Conservation (phyloP, 2,888 invertebrate genomes). For the Masnerella sp. region DNA sequence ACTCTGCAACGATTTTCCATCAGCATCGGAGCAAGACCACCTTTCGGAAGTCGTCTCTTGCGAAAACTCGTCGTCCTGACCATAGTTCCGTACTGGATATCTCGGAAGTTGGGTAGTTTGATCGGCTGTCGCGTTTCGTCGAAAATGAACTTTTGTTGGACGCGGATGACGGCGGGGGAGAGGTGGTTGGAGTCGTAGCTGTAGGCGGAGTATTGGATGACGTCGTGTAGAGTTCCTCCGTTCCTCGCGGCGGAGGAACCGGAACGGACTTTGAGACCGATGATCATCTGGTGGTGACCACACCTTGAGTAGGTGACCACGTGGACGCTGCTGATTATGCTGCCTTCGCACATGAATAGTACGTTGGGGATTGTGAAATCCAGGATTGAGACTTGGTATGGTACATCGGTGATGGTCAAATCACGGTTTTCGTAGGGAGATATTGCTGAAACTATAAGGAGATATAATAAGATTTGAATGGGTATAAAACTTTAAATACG, state of each 20-base stretch:
- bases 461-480: no score
- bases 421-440: no score
- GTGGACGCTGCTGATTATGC: background rate
- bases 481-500: no score
- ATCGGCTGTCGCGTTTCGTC: background rate
- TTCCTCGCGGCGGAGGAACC: background rate
- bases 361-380: background rate
- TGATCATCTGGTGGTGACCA: constrained; percentile 4
- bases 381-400: constrained; percentile 1
- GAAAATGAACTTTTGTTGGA: background rate
- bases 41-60: no score
- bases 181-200: background rate
- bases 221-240: constrained; percentile 10
- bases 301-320: constrained; percentile 10
- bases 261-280: constrained; percentile 4
- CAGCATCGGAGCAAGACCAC: no score
- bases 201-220: background rate
- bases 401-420: background rate
- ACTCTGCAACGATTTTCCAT: background rate
- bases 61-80: no score
- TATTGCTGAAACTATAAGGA: no score
- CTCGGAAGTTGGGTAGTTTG: background rate
- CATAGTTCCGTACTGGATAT: no score
- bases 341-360: constrained; percentile 19
- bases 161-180: background rate